Base-by-base conservation (phyloP, 2,888 invertebrate genomes). In the Argyresthia albistria region DNA sequence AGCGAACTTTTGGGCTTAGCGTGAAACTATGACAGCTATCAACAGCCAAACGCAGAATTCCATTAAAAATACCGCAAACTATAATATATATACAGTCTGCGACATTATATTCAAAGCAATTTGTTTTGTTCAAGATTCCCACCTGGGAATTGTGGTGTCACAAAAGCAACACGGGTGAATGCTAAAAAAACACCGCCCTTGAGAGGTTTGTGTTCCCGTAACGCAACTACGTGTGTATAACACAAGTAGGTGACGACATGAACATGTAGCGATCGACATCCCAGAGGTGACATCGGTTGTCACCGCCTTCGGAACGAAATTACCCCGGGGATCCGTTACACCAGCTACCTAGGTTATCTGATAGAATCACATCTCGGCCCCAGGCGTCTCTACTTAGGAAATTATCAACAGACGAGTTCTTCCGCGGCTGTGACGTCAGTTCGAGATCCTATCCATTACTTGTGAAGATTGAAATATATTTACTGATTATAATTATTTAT, bases 191-290 rank as follows among this genome's bases (percentile, higher is more conserved):
- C 39, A 39, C 8, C 8, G 8, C 8, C 39, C 39, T 3, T 9
- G 39, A 39, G 39, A 39, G 9, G 25, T 25, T 25, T 9, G 39
- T 8, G n/a, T 39, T 39, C 9, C n/a, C 39, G 39, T 25, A 39
- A 39, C 46, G 16, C 46, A 1, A 25, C 16, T 46, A n/a, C 46
- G n/a, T n/a, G 9, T 25, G 25, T 25, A 25, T 25, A 25, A 35
- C 46, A 39, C 1, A 48, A 48, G 14, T 39, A 48, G 48, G 37
- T 15, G 36, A 9, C 10, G 48, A 48, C 48, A 48, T 48, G 37
- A 48, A 48, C 36, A 37, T 48, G 37, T 36, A 48, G 48, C 48
- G 37, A 39, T 39, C 48, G 48, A 48, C 36, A 15, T 48, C 48
- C 48, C 36, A 37, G 36, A 14, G 14, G 48, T 36, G 48, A 48